Evolutionary conservation across 1,140 invertebrate genomes (phyloP).

Genomic region (Drosophila santomea): DNA sequence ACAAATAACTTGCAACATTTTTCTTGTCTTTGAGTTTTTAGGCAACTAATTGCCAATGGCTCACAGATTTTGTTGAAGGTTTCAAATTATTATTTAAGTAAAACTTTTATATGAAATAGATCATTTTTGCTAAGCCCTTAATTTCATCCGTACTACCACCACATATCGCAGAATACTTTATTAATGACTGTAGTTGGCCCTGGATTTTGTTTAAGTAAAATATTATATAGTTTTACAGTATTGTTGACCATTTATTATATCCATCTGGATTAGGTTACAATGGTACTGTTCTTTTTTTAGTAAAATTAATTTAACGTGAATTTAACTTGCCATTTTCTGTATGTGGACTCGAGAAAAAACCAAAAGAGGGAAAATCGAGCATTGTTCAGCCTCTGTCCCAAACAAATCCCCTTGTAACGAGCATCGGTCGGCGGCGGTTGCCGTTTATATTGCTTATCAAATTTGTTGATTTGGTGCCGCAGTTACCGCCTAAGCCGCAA

Average conservation of each 20-base stretch:
- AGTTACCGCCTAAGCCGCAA: constrained; percentile 73
- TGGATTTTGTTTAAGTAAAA: background rate
- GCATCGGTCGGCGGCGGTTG: constrained; percentile 26
- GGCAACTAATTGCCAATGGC: constrained; percentile 38
- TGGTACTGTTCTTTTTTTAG: background rate
- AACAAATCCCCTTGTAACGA: constrained; percentile 74
- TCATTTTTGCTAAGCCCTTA: no score
- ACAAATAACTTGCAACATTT: constrained; percentile 24
- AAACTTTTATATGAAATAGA: no score
- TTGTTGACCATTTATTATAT: constrained; percentile 1
- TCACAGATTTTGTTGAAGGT: background rate
- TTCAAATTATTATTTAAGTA: background rate
- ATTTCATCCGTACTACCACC: no score
- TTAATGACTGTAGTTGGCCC: background rate
- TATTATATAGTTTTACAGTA: background rate
- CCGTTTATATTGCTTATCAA: constrained; percentile 80
- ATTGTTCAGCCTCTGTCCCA: constrained; percentile 26
- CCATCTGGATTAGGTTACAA: background rate
- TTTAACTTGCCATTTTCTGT: constrained; percentile 5
- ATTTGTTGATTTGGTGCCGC: constrained; percentile 80
- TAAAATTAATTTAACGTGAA: constrained; percentile 12
- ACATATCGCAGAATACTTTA: background rate
- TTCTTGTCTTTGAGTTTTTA: constrained; percentile 20
- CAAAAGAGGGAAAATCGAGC: constrained; percentile 7
- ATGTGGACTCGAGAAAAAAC: background rate